Conservation (phyloP, 1,140 invertebrate species). For the Sinonovacula constricta region DNA sequence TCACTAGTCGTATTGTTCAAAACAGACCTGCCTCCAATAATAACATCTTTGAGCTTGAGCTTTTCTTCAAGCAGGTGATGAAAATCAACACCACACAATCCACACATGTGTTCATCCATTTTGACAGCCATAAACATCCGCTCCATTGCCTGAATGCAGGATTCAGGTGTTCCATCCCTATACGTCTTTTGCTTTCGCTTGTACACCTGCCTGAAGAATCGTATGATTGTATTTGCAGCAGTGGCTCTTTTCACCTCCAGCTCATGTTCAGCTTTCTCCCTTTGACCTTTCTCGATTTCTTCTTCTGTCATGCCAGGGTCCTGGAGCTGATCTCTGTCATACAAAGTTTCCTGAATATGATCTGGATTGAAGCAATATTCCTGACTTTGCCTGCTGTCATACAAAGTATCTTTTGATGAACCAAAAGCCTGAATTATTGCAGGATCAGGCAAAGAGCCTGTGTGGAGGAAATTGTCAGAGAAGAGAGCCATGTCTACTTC, state of each 20-base stretch:
- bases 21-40: conserved; percentile 14
- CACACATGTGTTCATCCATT: conserved; percentile 51
- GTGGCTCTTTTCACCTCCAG: conserved; percentile 33
- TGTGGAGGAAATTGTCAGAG: neutral
- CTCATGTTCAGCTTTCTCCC: conserved; percentile 44
- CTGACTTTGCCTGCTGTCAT: neutral
- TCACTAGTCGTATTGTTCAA: neutral
- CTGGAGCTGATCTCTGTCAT: neutral
- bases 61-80: conserved; percentile 1
- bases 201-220: conserved; percentile 30
- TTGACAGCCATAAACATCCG: conserved; percentile 44
- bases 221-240: conserved; percentile 37
- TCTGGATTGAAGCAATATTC: neutral
- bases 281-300: conserved; percentile 48
- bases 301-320: conserved; percentile 40
- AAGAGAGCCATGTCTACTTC: conserved; percentile 13
- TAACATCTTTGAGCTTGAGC: conserved; percentile 1
- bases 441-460: neutral
- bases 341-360: conserved; percentile 4
- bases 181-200: conserved; percentile 23
- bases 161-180: conserved; percentile 2
- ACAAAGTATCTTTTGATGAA: neutral
- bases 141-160: conserved; percentile 12
- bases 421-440: too few species aligned
- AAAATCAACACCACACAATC: conserved; percentile 51